Conservation (phyloP, 2,797 vertebrate genomes). For the Gymnothorax reevesii region DNA sequence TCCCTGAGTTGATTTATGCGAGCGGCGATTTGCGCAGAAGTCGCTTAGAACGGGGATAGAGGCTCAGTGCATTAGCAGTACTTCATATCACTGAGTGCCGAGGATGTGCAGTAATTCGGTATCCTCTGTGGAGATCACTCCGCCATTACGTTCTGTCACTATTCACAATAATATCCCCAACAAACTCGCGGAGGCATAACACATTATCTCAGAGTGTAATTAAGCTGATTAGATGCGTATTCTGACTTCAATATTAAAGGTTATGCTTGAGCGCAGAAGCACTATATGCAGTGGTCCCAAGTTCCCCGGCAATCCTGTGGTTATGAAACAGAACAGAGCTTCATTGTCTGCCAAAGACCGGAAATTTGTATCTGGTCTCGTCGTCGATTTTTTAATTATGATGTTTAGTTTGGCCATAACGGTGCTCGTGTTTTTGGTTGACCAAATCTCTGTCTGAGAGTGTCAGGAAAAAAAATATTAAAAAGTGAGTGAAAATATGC, state of each 20-base stretch:
- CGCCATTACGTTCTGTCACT: too few species aligned
- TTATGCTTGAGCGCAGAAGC: background rate
- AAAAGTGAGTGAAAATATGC: too few species aligned
- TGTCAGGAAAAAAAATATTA: too few species aligned
- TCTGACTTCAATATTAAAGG: background rate
- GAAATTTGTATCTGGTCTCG: too few species aligned
- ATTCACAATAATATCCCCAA: background rate
- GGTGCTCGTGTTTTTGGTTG: background rate
- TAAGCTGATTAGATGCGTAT: background rate
- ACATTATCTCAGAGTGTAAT: conserved; percentile 1
- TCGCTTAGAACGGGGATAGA: background rate
- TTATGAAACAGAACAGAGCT: too few species aligned
- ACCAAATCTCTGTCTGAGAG: background rate
- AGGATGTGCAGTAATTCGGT: background rate
- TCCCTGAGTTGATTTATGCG: conserved; percentile 17
- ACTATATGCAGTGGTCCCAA: background rate
- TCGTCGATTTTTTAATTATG: background rate
- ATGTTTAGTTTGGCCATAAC: background rate
- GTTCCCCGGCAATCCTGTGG: too few species aligned
- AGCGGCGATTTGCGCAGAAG: conserved; percentile 23
- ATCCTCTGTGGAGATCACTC: background rate
- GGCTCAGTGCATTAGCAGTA: background rate
- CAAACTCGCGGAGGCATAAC: background rate
- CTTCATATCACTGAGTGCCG: background rate
- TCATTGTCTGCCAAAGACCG: too few species aligned